These are phyloP conservation scores for Phocoena phocoena DNA, from an alignment of 2,113 vertebrate genomes.

Conservation along the genomic window DNA sequence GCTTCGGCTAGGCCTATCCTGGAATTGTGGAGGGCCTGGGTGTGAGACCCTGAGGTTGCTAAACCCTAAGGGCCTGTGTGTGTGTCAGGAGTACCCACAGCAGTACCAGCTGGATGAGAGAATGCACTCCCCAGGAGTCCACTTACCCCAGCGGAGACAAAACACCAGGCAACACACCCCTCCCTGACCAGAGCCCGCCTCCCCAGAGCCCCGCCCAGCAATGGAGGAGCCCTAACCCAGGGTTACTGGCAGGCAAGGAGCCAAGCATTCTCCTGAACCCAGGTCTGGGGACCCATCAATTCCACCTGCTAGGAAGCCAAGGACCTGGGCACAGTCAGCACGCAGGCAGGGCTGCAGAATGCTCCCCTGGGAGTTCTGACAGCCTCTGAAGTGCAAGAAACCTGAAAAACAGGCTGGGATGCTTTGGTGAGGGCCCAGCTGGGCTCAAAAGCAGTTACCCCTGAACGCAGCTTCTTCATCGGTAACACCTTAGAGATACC, in stretches of 20 bases:
- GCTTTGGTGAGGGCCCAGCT: fast-evolving
- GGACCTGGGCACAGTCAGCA: neutral
- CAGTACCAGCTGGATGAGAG: neutral
- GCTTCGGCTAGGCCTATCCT: too few species aligned
- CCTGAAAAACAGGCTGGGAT: slow-evolving; percentile 49
- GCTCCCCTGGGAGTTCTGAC: neutral
- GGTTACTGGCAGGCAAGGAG: neutral
- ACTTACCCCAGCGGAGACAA: neutral
- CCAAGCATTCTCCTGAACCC: neutral
- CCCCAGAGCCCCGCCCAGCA: neutral
- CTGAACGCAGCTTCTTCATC: neutral
- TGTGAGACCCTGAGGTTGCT: too few species aligned
- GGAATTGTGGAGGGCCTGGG: fast-evolving
- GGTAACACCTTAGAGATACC: neutral
- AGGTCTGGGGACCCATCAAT: neutral
- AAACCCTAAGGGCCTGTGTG: neutral
- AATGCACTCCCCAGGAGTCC: neutral
- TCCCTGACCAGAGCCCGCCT: neutral
- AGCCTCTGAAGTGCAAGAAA: neutral
- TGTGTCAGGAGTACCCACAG: too few species aligned
- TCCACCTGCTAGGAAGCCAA: neutral
- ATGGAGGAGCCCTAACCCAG: neutral
- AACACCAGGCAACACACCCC: neutral
- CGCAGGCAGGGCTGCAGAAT: neutral
- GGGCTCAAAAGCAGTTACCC: neutral